These are phyloP conservation scores for Malurus cyaneus DNA, from an alignment of 2,113 vertebrate species.

Conservation along the genomic window DNA sequence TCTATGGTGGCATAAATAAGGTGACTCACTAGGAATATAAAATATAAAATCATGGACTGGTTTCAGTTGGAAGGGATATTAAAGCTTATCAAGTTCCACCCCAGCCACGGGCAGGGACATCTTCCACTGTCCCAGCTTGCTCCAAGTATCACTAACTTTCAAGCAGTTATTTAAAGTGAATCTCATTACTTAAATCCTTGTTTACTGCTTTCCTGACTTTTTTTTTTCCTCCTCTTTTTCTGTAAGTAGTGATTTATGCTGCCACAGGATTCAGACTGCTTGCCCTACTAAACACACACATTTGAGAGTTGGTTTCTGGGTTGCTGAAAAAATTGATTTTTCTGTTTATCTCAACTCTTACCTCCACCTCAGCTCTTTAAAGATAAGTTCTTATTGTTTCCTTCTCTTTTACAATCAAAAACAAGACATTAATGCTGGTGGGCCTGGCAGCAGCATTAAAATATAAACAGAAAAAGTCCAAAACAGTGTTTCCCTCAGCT, in stretches of 20 bases:
- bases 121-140: fast-evolving
- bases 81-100: fast-evolving
- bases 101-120: background rate
- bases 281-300: background rate
- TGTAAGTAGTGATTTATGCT: background rate
- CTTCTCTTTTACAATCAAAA: background rate
- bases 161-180: background rate
- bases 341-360: background rate
- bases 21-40: background rate
- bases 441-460: background rate
- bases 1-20: background rate
- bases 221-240: background rate
- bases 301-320: background rate
- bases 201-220: background rate
- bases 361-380: background rate
- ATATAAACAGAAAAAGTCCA: background rate
- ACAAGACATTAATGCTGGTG: background rate
- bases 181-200: background rate
- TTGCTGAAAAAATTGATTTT: constrained; percentile 9
- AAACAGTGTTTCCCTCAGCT: background rate
- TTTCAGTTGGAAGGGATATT: background rate
- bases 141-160: background rate
- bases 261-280: background rate
- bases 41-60: background rate
- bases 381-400: background rate